Percentiles rank a stretch among this genome's conserved stretches.
Evolutionary conservation across 2,113 vertebrate species (phyloP).

Genomic region (Saguinus midas): DNA sequence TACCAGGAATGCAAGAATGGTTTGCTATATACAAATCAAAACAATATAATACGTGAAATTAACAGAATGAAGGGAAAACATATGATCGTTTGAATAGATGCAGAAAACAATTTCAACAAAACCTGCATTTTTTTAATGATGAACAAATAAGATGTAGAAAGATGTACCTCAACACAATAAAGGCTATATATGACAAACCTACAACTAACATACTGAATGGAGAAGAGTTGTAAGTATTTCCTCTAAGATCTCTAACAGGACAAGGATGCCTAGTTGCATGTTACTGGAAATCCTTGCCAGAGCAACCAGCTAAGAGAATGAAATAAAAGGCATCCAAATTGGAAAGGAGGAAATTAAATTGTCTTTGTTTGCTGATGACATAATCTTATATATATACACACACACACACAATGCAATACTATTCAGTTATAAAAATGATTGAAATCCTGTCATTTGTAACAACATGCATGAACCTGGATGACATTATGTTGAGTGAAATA

Average conservation of each 20-base stretch:
- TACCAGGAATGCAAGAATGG: neutral
- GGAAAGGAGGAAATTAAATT: neutral
- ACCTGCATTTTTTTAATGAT: neutral
- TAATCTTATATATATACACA: neutral
- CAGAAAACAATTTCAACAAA: neutral
- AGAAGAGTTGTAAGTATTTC: neutral
- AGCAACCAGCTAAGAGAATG: neutral
- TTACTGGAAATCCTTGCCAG: neutral
- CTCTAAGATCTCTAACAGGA: neutral
- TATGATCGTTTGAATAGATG: neutral
- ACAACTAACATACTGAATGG: neutral
- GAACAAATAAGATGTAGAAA: neutral
- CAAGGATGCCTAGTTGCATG: neutral
- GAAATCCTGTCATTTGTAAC: neutral
- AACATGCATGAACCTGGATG: neutral
- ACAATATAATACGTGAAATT: neutral
- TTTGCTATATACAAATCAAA: neutral
- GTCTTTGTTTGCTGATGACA: neutral
- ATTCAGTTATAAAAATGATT: neutral
- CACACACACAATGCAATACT: neutral
- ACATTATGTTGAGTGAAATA: neutral
- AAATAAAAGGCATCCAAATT: neutral
- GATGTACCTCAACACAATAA: neutral
- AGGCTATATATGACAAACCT: neutral
- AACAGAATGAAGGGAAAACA: neutral